A percentile compares a stretch with the other conserved stretches of the same genome.
Evolutionary conservation across 2,113 vertebrate species (phyloP).

Genomic region (Triplophysa tibetana): DNA sequence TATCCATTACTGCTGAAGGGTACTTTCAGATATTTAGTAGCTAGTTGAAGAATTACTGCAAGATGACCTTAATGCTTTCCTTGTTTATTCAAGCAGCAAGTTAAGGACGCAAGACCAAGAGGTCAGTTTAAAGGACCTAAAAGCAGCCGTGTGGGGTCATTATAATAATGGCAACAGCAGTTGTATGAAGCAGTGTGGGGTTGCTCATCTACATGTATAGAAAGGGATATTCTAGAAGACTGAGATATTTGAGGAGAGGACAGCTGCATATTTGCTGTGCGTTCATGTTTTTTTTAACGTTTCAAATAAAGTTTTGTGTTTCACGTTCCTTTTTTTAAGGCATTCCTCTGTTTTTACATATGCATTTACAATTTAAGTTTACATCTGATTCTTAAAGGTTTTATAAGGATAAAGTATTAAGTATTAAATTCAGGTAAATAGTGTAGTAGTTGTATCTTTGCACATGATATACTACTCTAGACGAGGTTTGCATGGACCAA

Average conservation of each 20-base stretch:
- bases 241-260: slow-evolving; percentile 24
- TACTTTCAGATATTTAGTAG: neutral
- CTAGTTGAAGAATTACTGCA: neutral
- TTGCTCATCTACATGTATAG: neutral
- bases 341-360: too few species aligned
- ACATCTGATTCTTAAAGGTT: too few species aligned
- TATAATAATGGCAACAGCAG: slow-evolving; percentile 14
- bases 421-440: too few species aligned
- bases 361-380: too few species aligned
- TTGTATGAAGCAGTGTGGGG: neutral
- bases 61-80: neutral
- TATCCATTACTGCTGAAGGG: neutral
- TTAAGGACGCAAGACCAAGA: neutral
- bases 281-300: slow-evolving; percentile 9
- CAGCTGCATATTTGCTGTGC: slow-evolving; percentile 6
- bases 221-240: slow-evolving; percentile 18
- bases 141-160: slow-evolving; percentile 17
- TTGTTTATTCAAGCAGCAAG: slow-evolving; percentile 17
- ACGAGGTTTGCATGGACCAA: too few species aligned
- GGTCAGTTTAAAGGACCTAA: slow-evolving; percentile 22
- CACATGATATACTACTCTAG: too few species aligned
- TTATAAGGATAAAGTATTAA: too few species aligned
- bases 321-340: neutral
- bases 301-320: neutral
- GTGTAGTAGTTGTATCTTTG: too few species aligned